Evolutionary conservation across 2,113 vertebrate genomes (phyloP), one percentile per base, ranked within the genome.

Genomic region (Kobus ellipsiprymnus): DNA sequence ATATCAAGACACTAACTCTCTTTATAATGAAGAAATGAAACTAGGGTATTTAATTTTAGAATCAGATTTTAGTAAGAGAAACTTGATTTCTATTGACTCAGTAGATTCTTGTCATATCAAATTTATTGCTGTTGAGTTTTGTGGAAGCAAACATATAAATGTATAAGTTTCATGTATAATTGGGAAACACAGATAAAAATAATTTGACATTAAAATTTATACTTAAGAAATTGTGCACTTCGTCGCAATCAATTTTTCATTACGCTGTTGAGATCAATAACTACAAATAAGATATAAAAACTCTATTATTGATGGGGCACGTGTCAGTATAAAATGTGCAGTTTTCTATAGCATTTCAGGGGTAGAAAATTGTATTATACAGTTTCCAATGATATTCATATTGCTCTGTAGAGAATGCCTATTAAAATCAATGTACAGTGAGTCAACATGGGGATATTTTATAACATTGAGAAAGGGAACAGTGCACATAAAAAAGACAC

Each of bases 251-350:
- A 99, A 99, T 99, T 99, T 99, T 99, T 99, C 98, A 99, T 99
- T 99, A 99, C 97, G 97, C 96, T 98, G 98, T 97, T 98, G 98
- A 98, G 97, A 99, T 99, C 99, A 98, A 99, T 99, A 99, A 94
- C 98, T 99, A 98, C 99, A 99, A 99, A 99, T 99, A 99, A 99
- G 98, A 99, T 99, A 99, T 99, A 99, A 99, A 99, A 99, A 98
- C 98, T 98, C 97, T 98, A 98, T 99, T 99, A 99, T 99, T 99
- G 98, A 99, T 99, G 98, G 98, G 98, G 98, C 96, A 98, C 91
- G 98, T 98, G 98, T 98, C 98, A 98, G 98, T 99, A 98, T 98
- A 98, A 99, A 99, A 98, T 98, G 98, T 6, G 2, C 97, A 98
- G 97, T 98, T 99, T 99, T 99, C 98, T 98, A 97, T 98, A 98